A percentile compares a stretch with the other conserved stretches of the same genome.
Conservation (phyloP, 2,797 vertebrate genomes). For the Manis javanica region DNA sequence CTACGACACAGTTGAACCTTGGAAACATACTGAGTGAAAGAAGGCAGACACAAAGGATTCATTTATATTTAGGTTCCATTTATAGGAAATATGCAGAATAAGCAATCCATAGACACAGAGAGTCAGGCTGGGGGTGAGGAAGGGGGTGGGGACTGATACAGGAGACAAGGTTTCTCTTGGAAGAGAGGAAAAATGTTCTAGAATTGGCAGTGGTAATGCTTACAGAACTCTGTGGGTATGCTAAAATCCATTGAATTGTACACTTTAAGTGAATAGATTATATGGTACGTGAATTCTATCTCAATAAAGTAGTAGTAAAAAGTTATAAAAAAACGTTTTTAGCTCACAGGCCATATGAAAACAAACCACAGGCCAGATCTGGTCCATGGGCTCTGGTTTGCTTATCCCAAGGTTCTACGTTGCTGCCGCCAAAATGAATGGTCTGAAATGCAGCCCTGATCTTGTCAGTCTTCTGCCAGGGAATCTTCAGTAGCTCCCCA, state of each 20-base stretch:
- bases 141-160: not conserved
- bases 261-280: not conserved
- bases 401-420: not conserved
- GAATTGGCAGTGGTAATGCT: not conserved
- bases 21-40: not conserved
- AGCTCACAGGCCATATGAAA: not conserved
- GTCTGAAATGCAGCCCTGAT: not conserved
- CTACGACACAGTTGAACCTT: not conserved
- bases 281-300: not conserved
- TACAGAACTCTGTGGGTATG: not conserved
- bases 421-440: not conserved
- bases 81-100: not conserved
- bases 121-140: not conserved
- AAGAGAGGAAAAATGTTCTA: not conserved
- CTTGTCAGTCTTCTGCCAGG: not conserved
- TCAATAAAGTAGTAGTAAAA: constrained; percentile 2
- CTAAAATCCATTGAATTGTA: not conserved
- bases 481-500: not conserved
- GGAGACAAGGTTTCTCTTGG: not conserved
- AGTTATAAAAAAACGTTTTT: not conserved
- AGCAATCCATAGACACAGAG: not conserved
- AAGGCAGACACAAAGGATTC: not conserved
- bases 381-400: not conserved
- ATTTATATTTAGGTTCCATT: not conserved
- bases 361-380: not conserved